Conservation (phyloP, 2,797 vertebrate species). For the Naso thynnoides region DNA sequence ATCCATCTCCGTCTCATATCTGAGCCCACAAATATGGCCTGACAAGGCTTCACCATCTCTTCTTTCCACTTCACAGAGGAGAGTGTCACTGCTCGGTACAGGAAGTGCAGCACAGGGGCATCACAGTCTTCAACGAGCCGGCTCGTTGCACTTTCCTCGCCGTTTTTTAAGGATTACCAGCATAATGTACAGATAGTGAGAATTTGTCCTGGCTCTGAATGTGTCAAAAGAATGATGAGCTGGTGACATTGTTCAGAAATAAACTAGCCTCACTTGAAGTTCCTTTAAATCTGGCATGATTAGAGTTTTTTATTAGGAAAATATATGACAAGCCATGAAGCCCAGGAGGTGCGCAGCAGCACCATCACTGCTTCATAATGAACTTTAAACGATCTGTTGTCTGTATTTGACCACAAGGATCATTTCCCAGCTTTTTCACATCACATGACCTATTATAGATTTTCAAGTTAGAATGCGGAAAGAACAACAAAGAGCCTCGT, state of each 20-base stretch:
- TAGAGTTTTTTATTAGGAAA: constrained; percentile 26
- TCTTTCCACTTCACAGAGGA: constrained; percentile 32
- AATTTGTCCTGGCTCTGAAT: constrained; percentile 13
- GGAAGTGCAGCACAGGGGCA: constrained; percentile 7
- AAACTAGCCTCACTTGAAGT: constrained; percentile 17
- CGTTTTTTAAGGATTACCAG: constrained; percentile 8
- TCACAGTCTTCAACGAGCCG: background rate
- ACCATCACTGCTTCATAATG: background rate
- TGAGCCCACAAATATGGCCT: constrained; percentile 32
- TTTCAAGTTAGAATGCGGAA: background rate
- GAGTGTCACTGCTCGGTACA: constrained; percentile 2
- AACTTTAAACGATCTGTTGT: too few species aligned
- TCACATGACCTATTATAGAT: background rate
- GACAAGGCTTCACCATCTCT: constrained; percentile 33
- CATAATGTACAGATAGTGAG: background rate
- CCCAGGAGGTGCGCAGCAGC: constrained; percentile 28
- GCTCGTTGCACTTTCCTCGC: background rate
- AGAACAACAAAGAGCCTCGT: background rate
- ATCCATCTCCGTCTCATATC: constrained; percentile 31
- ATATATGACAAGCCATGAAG: background rate
- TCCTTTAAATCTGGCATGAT: background rate
- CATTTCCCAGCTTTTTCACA: background rate
- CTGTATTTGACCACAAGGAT: background rate
- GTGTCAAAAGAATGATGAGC: constrained; percentile 8
- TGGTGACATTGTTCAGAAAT: constrained; percentile 28